Evolutionary conservation across 2,888 invertebrate genomes (phyloP).

Genomic region (Chydorus sphaericus): DNA sequence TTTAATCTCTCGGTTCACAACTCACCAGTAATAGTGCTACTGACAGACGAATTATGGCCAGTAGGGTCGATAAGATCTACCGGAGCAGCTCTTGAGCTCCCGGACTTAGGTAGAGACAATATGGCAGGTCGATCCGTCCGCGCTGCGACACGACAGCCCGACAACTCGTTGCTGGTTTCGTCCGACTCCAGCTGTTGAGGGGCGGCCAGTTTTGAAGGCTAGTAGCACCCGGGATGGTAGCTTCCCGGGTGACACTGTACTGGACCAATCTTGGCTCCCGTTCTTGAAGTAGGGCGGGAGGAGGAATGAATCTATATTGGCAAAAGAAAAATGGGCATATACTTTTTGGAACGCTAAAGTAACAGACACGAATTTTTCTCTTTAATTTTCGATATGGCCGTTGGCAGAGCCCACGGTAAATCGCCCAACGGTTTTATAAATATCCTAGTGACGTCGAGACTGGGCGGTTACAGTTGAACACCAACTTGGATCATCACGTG

Average conservation of each 20-base stretch:
- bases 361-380: too few species aligned
- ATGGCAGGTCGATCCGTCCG: not conserved
- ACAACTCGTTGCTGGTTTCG: too few species aligned
- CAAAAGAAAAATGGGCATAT: not conserved
- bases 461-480: too few species aligned
- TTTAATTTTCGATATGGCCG: not conserved
- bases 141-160: not conserved
- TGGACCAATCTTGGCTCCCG: not conserved
- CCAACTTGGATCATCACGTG: too few species aligned
- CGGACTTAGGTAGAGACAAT: not conserved
- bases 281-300: not conserved
- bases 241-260: not conserved
- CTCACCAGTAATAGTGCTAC: slow-evolving; percentile 54
- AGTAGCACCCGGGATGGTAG: not conserved
- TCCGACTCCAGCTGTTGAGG: not conserved
- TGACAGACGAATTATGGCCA: slow-evolving; percentile 40
- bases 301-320: not conserved
- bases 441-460: slow-evolving; percentile 2
- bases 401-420: not conserved
- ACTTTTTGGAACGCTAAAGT: not conserved
- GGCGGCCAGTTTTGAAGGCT: slow-evolving; percentile 6
- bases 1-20: slow-evolving; percentile 17
- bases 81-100: not conserved
- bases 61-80: not conserved
- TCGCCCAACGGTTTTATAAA: not conserved